Conservation (phyloP, 2,888 invertebrate genomes). For the Tricholauxania praeusta region DNA sequence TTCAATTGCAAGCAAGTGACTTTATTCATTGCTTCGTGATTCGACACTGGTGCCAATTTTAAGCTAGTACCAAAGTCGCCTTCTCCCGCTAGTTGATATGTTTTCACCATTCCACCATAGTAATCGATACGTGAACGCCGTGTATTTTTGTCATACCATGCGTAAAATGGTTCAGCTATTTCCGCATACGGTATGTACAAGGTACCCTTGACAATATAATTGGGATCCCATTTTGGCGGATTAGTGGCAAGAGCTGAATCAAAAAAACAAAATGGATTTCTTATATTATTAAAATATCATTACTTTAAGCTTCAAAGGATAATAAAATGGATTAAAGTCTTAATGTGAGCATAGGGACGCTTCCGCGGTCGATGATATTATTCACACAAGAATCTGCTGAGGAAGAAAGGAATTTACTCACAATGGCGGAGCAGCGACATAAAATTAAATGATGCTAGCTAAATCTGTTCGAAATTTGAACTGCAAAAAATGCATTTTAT, state of each 20-base stretch:
- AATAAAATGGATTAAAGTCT: no score
- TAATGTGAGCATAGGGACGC: no score
- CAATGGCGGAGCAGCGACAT: no score
- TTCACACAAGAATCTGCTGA: no score
- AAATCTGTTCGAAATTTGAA: no score
- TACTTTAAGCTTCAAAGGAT: no score
- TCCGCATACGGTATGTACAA: conserved; percentile 94
- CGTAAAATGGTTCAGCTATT: conserved; percentile 90
- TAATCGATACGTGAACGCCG: conserved; percentile 92
- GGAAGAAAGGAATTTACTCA: no score
- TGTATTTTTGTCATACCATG: conserved; percentile 83
- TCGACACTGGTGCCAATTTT: conserved; percentile 89
- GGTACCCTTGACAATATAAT: conserved; percentile 82
- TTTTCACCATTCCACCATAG: conserved; percentile 95
- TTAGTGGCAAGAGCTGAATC: conserved; percentile 59
- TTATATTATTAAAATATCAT: no score
- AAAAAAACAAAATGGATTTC: no score
- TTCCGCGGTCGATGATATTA: no score
- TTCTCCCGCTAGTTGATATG: conserved; percentile 79
- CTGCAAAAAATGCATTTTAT: no score
- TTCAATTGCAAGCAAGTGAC: conserved; percentile 87
- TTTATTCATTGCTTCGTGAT: conserved; percentile 77
- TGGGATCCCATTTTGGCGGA: conserved; percentile 77
- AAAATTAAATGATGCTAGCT: no score
- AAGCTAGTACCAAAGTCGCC: conserved; percentile 78